These are phyloP conservation scores for Prenolepis imparis DNA, from an alignment of 2,888 invertebrate species.

Conservation along the genomic window DNA sequence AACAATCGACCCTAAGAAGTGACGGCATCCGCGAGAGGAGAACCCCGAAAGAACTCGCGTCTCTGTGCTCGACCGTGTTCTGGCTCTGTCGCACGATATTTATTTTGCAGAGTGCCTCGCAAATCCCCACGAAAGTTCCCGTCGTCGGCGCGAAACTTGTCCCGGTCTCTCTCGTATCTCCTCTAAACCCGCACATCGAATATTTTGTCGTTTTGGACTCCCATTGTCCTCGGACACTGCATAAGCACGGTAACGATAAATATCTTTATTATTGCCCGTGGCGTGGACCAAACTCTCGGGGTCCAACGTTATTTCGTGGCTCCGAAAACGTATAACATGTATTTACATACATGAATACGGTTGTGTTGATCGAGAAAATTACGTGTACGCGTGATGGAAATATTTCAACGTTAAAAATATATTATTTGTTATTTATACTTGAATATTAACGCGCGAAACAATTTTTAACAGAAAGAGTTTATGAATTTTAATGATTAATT, in stretches of 20 bases:
- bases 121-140: slow-evolving; percentile 39
- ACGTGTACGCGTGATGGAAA: background rate
- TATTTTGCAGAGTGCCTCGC: slow-evolving; percentile 47
- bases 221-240: slow-evolving; percentile 42
- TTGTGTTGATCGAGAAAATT: slow-evolving; percentile 12
- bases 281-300: slow-evolving; percentile 13
- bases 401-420: background rate
- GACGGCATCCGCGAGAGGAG: slow-evolving; percentile 60
- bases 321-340: slow-evolving; percentile 26
- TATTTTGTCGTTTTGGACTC: slow-evolving; percentile 13
- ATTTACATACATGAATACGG: slow-evolving; percentile 4
- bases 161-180: slow-evolving; percentile 27
- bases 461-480: background rate
- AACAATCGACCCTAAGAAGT: too few species aligned
- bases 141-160: slow-evolving; percentile 38
- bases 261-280: slow-evolving; percentile 45
- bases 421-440: background rate
- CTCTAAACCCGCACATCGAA: background rate
- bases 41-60: slow-evolving; percentile 40
- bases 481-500: too few species aligned
- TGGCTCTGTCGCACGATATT: slow-evolving; percentile 44
- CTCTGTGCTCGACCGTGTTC: background rate
- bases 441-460: background rate
- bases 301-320: background rate
- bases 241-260: slow-evolving; percentile 36